phyloP scores from a whole-genome alignment of 2,113 vertebrate species.

The Varanus komodoensis region DNA sequence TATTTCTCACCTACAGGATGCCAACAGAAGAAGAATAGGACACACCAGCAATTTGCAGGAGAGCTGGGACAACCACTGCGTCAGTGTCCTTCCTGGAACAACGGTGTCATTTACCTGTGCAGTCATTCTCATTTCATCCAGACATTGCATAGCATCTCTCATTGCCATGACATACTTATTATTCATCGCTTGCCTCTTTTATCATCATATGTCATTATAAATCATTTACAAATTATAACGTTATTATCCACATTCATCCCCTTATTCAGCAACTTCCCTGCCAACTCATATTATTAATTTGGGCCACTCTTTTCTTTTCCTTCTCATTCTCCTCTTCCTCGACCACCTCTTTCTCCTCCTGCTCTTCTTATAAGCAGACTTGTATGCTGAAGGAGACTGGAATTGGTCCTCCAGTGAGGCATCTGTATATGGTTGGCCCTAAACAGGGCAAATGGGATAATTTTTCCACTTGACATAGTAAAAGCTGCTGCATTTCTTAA shows the following conservation, averaged over 20 bases:
- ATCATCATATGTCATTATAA: conserved; percentile 23
- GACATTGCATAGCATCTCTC: background rate
- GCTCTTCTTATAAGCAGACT: background rate
- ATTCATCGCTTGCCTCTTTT: conserved; percentile 16
- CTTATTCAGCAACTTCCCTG: conserved; percentile 37
- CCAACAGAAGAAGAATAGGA: background rate
- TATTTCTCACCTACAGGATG: background rate
- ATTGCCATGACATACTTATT: background rate
- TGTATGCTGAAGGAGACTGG: background rate
- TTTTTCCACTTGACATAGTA: background rate
- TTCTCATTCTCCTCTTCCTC: too few relatives aligned
- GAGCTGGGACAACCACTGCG: background rate
- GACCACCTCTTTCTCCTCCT: too few relatives aligned
- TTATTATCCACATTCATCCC: conserved; percentile 9
- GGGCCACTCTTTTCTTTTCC: background rate
- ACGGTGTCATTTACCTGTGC: background rate
- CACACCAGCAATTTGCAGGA: background rate
- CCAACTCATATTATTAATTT: conserved; percentile 28
- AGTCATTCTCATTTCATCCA: background rate
- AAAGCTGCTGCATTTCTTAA: background rate
- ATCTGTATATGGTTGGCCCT: background rate
- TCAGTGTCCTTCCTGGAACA: background rate
- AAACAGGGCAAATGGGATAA: background rate
- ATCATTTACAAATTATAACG: conserved; percentile 33
- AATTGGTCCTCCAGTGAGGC: background rate